Evolutionary conservation across 1,140 invertebrate genomes (phyloP).

Genomic region (Zophobas morio): DNA sequence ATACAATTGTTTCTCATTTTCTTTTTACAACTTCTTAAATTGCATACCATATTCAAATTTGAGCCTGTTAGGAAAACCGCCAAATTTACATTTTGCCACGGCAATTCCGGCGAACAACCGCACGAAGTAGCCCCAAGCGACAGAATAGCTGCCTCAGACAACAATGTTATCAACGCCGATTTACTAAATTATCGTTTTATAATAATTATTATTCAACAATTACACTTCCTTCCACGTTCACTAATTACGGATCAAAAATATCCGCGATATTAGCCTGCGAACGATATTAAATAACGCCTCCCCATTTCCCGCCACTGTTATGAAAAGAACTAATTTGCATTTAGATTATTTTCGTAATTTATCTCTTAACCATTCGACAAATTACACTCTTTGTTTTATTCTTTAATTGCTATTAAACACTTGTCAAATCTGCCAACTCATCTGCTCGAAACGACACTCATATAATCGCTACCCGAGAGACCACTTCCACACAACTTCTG

Average conservation of each 20-base stretch:
- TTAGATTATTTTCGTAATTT: conserved; percentile 29
- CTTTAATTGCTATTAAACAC: conserved; percentile 36
- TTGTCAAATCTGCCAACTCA: conserved; percentile 1
- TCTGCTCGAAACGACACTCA: background rate
- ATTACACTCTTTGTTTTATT: conserved; percentile 21
- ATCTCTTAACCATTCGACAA: conserved; percentile 29
- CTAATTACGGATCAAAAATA: conserved; percentile 23
- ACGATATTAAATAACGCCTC: background rate
- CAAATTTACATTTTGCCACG: conserved; percentile 41
- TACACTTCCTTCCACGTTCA: conserved; percentile 4
- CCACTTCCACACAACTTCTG: background rate
- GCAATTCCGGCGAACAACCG: conserved; percentile 33
- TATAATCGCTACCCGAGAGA: conserved; percentile 1
- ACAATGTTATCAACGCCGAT: conserved; percentile 27
- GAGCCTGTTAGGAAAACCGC: conserved; percentile 33
- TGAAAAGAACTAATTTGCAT: conserved; percentile 34
- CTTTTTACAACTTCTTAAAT: conserved; percentile 38
- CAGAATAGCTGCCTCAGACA: conserved; percentile 17
- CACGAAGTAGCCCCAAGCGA: conserved; percentile 34
- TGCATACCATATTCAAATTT: conserved; percentile 42
- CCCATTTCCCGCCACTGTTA: background rate
- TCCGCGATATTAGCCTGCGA: background rate
- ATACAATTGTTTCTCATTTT: conserved; percentile 39
- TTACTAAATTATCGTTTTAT: conserved; percentile 25
- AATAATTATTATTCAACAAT: conserved; percentile 19